Conservation (phyloP, 2,113 vertebrate genomes). For the Tringa solitaria region DNA sequence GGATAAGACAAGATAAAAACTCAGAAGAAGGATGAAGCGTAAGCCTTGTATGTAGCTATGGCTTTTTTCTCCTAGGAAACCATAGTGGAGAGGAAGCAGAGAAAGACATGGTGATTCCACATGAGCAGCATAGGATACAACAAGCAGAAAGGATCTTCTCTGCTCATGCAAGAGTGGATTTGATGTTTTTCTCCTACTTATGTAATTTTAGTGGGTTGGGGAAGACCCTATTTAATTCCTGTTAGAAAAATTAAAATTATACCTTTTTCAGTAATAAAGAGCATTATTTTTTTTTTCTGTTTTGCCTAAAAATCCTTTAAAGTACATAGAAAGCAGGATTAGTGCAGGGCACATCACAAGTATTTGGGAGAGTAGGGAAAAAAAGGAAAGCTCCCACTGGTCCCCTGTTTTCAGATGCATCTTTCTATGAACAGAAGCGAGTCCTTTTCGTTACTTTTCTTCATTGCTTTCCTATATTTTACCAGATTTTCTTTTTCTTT, state of each 20-base stretch:
- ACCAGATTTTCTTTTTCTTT: background rate
- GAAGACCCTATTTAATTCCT: background rate
- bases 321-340: background rate
- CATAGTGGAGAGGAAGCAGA: background rate
- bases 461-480: background rate
- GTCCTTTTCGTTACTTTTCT: background rate
- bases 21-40: background rate
- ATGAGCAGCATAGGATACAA: background rate
- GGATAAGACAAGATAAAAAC: background rate
- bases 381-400: background rate
- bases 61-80: background rate
- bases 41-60: background rate
- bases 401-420: background rate
- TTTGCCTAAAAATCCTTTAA: background rate
- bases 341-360: background rate
- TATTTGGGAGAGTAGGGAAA: background rate
- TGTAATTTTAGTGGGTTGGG: background rate
- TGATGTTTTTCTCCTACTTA: background rate
- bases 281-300: background rate
- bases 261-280: background rate
- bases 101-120: background rate
- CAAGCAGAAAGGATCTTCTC: background rate
- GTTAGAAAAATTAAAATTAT: background rate
- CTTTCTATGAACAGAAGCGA: background rate
- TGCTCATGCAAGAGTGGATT: background rate